These are phyloP conservation scores for Engystomops pustulosus DNA, from an alignment of 2,113 vertebrate genomes.

Conservation along the genomic window DNA sequence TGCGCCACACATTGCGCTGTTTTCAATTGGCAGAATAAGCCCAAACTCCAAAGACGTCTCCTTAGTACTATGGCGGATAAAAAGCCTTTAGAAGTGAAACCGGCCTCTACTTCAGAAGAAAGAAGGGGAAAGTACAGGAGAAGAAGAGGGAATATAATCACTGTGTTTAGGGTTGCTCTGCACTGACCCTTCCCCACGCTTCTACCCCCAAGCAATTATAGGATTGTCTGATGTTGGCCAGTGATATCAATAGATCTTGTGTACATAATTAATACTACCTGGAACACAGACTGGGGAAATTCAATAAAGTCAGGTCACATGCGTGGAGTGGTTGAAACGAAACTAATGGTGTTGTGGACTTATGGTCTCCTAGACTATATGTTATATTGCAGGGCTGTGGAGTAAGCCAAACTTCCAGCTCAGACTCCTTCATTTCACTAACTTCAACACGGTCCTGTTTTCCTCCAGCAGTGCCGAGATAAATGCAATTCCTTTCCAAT, in stretches of 20 bases:
- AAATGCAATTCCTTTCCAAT: no score
- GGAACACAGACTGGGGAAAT: background rate
- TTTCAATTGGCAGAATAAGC: background rate
- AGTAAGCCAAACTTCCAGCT: no score
- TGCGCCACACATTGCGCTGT: conserved; percentile 7
- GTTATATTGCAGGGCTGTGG: no score
- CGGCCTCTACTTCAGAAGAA: background rate
- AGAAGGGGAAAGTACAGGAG: background rate
- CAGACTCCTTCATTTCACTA: no score
- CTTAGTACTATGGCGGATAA: background rate
- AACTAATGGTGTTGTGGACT: no score
- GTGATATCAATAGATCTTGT: background rate
- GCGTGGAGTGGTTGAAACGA: no score
- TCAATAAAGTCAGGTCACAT: background rate
- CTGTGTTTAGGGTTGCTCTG: background rate
- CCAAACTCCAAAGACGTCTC: background rate
- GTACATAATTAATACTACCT: background rate
- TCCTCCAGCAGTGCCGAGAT: no score
- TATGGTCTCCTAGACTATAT: no score
- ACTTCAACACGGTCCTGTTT: no score
- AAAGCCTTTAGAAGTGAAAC: background rate
- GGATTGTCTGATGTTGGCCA: background rate
- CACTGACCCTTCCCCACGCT: background rate
- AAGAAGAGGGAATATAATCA: conserved; percentile 1
- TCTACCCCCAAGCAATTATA: conserved; percentile 2